phyloP scores from a whole-genome alignment of 2,797 vertebrate species.

The Bucorvus abyssinicus region DNA sequence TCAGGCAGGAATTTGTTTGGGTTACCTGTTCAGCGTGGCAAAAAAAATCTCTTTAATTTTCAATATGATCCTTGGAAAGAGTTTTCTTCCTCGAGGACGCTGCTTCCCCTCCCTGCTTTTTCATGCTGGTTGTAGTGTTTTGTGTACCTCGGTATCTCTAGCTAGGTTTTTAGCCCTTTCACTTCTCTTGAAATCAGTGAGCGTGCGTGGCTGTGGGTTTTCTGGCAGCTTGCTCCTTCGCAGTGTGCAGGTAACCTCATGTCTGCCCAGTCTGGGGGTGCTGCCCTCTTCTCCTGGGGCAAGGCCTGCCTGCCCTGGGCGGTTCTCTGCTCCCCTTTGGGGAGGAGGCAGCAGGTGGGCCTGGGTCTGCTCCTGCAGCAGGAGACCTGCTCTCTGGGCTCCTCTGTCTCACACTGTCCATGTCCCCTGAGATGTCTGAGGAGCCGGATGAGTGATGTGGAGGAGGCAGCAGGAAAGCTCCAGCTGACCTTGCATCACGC shows the following conservation, averaged over 20 bases:
- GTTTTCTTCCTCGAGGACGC: not conserved
- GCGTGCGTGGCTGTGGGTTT: accelerated
- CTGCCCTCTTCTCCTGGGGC: accelerated
- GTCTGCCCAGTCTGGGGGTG: too few species aligned
- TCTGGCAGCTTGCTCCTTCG: not conserved
- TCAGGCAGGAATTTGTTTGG: not conserved
- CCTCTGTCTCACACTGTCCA: not conserved
- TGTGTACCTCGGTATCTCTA: not conserved
- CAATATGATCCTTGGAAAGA: not conserved
- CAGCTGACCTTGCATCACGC: accelerated
- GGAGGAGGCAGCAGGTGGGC: too few species aligned
- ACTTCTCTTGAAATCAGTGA: not conserved
- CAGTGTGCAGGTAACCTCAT: accelerated
- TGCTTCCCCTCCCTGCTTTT: not conserved
- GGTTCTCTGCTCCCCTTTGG: not conserved
- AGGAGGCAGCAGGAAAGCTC: not conserved
- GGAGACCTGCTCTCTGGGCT: not conserved
- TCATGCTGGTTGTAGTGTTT: not conserved
- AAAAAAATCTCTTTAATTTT: not conserved
- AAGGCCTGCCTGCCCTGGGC: not conserved
- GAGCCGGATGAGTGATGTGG: not conserved
- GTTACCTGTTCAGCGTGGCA: not conserved
- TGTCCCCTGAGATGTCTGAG: accelerated
- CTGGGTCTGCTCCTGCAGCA: not conserved
- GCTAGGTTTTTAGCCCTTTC: not conserved